Evolutionary conservation across 2,113 vertebrate species (phyloP).

Genomic region (Rhinoptilus africanus): DNA sequence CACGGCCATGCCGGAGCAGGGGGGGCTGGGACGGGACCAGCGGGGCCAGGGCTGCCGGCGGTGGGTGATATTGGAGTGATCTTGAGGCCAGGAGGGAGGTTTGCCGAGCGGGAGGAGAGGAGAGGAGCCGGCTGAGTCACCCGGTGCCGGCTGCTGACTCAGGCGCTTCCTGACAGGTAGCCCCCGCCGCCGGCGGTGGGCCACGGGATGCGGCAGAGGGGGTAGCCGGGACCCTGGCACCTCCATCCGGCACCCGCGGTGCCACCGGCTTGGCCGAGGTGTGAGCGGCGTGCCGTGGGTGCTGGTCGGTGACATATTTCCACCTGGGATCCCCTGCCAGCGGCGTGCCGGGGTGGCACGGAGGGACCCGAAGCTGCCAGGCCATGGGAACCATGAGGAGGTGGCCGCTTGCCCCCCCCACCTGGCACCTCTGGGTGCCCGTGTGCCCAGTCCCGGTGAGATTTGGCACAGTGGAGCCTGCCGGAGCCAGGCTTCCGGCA

Average conservation of each 20-base stretch:
- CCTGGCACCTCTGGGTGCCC: background rate
- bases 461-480: background rate
- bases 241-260: rapidly evolving
- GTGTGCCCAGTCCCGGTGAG: background rate
- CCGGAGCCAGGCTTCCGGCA: background rate
- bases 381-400: background rate
- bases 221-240: background rate
- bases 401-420: background rate
- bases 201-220: background rate
- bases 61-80: background rate
- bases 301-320: background rate
- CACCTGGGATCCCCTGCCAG: rapidly evolving
- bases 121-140: slow-evolving; percentile 36
- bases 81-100: slow-evolving; percentile 14
- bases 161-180: slow-evolving; percentile 25
- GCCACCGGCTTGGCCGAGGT: background rate
- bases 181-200: background rate
- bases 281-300: rapidly evolving
- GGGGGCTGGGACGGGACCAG: background rate
- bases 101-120: background rate
- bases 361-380: rapidly evolving
- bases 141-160: slow-evolving; percentile 15
- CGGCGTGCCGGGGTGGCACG: rapidly evolving
- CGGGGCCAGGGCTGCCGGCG: rapidly evolving
- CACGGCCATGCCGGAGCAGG: background rate